Evolutionary conservation across 2,113 vertebrate species (phyloP).

Genomic region (Emberiza fucata): DNA sequence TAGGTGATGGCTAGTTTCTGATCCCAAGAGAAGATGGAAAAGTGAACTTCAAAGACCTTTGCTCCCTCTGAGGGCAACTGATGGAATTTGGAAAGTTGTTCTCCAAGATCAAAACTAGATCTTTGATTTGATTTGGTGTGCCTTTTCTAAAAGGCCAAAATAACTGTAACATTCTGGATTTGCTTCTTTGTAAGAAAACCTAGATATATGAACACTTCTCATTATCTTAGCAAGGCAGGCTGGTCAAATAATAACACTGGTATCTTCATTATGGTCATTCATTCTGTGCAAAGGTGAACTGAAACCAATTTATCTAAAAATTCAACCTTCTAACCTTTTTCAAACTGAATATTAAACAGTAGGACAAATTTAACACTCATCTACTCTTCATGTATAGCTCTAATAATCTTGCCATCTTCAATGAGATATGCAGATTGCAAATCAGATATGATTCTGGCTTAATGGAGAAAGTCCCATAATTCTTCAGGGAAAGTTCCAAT

Average conservation of each 20-base stretch:
- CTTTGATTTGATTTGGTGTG: background rate
- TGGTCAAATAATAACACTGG: background rate
- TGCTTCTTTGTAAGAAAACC: background rate
- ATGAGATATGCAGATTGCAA: background rate
- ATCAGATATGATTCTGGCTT: background rate
- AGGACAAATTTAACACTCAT: background rate
- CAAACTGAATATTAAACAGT: background rate
- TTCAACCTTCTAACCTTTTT: background rate
- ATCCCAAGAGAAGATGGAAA: background rate
- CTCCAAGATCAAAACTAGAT: background rate
- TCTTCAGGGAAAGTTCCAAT: background rate
- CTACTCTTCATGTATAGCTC: background rate
- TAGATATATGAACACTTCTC: background rate
- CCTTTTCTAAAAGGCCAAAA: background rate
- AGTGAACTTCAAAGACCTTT: background rate
- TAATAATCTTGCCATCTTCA: constrained; percentile 9
- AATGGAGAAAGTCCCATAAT: background rate
- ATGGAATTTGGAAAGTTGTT: background rate
- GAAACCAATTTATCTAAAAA: background rate
- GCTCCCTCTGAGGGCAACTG: background rate
- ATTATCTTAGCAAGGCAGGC: background rate
- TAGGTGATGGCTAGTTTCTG: background rate
- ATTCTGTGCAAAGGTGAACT: background rate
- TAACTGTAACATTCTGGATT: background rate
- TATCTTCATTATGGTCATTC: background rate